Evolutionary conservation across 2,797 vertebrate species (phyloP).

Genomic region (Hemitrygon akajei): DNA sequence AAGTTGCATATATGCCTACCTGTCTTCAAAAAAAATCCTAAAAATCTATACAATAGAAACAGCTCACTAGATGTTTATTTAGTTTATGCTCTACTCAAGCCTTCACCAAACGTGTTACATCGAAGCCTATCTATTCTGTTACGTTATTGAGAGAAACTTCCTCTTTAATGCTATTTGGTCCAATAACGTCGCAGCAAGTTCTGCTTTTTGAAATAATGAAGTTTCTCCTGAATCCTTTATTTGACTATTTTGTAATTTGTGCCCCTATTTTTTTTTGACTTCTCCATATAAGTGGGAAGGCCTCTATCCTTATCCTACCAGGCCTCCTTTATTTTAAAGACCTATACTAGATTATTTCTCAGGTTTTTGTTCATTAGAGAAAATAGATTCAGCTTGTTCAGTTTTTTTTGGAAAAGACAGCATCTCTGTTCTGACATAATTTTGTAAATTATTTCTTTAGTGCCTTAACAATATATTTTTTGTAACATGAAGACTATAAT

Average conservation of each 20-base stretch:
- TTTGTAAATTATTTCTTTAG: not conserved
- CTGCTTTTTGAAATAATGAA: not conserved
- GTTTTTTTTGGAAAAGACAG: not conserved
- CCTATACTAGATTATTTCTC: not conserved
- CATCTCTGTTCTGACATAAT: not conserved
- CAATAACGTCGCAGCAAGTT: not conserved
- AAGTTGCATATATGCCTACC: no score
- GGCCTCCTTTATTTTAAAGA: not conserved
- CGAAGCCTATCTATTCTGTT: not conserved
- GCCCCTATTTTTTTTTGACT: not conserved
- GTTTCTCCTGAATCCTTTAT: not conserved
- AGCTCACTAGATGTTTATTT: not conserved
- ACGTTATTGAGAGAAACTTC: not conserved
- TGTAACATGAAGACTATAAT: not conserved
- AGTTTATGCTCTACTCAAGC: not conserved
- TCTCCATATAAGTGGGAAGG: not conserved
- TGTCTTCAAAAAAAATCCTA: not conserved
- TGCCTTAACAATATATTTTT: not conserved
- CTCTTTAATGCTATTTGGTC: not conserved
- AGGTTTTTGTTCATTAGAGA: not conserved
- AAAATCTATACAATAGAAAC: slow-evolving; percentile 14
- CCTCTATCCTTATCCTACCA: not conserved
- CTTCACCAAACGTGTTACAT: not conserved
- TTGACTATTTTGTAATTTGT: not conserved
- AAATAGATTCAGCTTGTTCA: not conserved